Evolutionary conservation across 2,113 vertebrate species (phyloP).

Genomic region (Oxyruncus cristatus): DNA sequence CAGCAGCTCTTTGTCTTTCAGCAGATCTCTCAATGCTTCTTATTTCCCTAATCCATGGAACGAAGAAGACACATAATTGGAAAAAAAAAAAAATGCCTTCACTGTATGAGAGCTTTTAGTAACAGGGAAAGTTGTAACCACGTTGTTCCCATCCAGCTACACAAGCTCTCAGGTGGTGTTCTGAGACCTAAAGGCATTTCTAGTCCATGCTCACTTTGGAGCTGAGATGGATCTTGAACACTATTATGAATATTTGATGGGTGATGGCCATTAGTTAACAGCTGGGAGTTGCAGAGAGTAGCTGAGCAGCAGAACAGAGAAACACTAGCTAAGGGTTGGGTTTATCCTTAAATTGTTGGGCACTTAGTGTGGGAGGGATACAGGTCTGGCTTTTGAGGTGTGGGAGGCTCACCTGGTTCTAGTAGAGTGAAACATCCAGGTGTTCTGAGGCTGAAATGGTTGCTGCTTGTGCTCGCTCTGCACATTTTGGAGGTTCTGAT

Average conservation of each 20-base stretch:
- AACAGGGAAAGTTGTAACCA: fast-evolving
- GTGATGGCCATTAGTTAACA: neutral
- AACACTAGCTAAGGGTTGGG: neutral
- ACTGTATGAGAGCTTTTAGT: neutral
- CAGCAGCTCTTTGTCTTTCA: neutral
- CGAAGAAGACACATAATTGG: neutral
- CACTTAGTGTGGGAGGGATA: neutral
- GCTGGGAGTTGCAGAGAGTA: neutral
- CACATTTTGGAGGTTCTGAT: neutral
- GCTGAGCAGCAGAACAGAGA: neutral
- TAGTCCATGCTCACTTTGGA: fast-evolving
- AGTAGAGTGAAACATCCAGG: neutral
- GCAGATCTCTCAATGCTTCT: neutral
- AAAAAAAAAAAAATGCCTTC: neutral
- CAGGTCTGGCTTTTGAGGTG: neutral
- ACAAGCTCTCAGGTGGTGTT: neutral
- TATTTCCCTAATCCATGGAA: neutral
- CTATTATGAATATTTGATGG: neutral
- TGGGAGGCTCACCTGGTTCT: fast-evolving
- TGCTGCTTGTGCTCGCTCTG: neutral
- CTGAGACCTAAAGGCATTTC: neutral
- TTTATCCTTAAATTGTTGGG: neutral
- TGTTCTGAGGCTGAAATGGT: fast-evolving
- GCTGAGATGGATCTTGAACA: neutral
- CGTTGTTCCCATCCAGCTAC: fast-evolving